Percentiles rank a stretch among this genome's conserved stretches.
These are phyloP conservation scores for Loripinus fragilis DNA, from an alignment of 2,888 invertebrate species.

Conservation along the genomic window DNA sequence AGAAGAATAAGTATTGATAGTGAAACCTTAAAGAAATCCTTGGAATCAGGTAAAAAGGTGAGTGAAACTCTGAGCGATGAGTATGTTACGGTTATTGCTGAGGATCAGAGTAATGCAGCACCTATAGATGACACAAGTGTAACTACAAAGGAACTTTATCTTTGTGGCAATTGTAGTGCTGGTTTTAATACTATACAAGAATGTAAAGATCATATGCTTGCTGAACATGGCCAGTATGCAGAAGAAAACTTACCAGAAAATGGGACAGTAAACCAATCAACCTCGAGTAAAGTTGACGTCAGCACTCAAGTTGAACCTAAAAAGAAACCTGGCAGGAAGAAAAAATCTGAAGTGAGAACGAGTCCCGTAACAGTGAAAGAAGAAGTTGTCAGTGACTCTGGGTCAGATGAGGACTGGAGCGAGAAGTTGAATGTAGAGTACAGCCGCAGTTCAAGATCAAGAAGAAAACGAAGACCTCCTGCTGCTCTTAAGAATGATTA, in stretches of 20 bases:
- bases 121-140: conserved; percentile 15
- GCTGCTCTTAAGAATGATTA: conserved; percentile 74
- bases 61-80: background rate
- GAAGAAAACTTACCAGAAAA: conserved; percentile 31
- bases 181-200: conserved; percentile 81
- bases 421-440: conserved; percentile 51
- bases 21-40: background rate
- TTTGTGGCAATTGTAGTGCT: conserved; percentile 82
- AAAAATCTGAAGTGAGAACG: conserved; percentile 44
- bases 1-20: background rate
- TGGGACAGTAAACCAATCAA: background rate
- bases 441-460: conserved; percentile 57
- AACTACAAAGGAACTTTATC: conserved; percentile 76
- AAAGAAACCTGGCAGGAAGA: conserved; percentile 58
- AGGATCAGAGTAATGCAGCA: background rate
- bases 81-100: background rate
- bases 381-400: conserved; percentile 50
- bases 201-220: conserved; percentile 81
- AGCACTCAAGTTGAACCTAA: conserved; percentile 75
- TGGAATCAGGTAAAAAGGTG: background rate
- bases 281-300: conserved; percentile 68
- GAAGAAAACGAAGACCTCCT: conserved; percentile 72
- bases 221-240: conserved; percentile 69
- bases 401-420: conserved; percentile 70
- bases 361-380: conserved; percentile 51